These are phyloP conservation scores for Sycophaga agraensis DNA, from an alignment of 1,140 invertebrate genomes.

Conservation along the genomic window DNA sequence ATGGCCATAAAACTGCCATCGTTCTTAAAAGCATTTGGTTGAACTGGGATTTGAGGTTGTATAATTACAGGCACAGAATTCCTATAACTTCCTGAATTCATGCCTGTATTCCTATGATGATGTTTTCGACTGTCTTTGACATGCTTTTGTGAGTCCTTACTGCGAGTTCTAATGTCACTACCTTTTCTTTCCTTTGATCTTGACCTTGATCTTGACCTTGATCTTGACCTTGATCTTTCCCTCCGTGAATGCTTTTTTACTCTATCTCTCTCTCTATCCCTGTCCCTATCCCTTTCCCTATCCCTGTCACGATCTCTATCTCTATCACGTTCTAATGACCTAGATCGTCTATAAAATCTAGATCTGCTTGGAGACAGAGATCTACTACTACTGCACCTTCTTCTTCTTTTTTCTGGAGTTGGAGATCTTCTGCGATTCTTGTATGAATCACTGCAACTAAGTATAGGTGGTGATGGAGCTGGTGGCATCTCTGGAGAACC, in stretches of 20 bases:
- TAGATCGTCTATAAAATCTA: conserved; percentile 42
- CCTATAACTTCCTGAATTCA: conserved; percentile 18
- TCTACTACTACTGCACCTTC: conserved; percentile 42
- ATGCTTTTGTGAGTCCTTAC: conserved; percentile 38
- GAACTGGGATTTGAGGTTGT: conserved; percentile 40
- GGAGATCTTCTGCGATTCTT: conserved; percentile 47
- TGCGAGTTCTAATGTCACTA: no score
- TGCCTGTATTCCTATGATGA: conserved; percentile 37
- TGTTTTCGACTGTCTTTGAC: conserved; percentile 36
- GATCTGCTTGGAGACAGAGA: conserved; percentile 36
- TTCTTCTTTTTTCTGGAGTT: conserved; percentile 45
- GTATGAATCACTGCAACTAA: conserved; percentile 42
- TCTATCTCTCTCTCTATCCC: conserved; percentile 40
- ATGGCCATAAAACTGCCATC: conserved; percentile 87
- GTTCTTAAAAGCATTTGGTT: conserved; percentile 73
- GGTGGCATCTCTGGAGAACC: conserved; percentile 48
- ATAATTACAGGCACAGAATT: neutral
- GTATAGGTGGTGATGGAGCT: conserved; percentile 49
- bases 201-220: conserved; percentile 41
- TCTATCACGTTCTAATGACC: conserved; percentile 39
- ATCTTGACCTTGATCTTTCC: conserved; percentile 45
- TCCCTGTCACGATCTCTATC: conserved; percentile 29
- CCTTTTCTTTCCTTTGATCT: conserved; percentile 37
- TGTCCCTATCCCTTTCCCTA: conserved; percentile 30
- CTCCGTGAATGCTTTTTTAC: conserved; percentile 44